Percentiles rank a stretch among this genome's conserved stretches.
These are phyloP conservation scores for Trichogramma dendrolimi DNA, from an alignment of 2,888 invertebrate genomes.

Conservation along the genomic window DNA sequence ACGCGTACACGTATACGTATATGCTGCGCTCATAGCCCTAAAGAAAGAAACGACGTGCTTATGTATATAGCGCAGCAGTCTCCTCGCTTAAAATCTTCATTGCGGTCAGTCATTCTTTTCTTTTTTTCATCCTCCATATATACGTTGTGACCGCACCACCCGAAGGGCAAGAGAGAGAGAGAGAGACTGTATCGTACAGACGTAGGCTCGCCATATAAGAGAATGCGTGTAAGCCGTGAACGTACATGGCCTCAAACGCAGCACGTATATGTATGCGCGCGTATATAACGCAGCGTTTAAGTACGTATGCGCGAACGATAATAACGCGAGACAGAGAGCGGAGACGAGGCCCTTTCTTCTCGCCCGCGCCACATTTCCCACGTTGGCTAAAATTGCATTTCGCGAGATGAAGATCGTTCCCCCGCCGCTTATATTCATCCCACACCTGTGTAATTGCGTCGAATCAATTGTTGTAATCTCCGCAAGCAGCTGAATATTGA, in stretches of 20 bases:
- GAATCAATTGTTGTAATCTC: too few relatives aligned
- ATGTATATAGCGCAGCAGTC: neutral
- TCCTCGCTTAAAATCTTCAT: constrained; percentile 46
- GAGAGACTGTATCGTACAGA: too few relatives aligned
- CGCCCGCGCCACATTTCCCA: constrained; percentile 4
- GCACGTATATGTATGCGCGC: too few relatives aligned
- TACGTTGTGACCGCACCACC: neutral
- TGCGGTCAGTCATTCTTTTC: constrained; percentile 48
- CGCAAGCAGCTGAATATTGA: too few relatives aligned
- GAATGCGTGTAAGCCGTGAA: too few relatives aligned
- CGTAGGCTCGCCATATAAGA: too few relatives aligned
- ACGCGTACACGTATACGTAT: neutral
- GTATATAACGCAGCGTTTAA: too few relatives aligned
- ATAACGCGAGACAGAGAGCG: too few relatives aligned
- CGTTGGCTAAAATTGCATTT: neutral
- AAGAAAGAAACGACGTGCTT: constrained; percentile 14
- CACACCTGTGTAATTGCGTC: neutral
- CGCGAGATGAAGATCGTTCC: constrained; percentile 27
- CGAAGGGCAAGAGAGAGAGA: too few relatives aligned
- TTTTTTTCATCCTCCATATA: constrained; percentile 6
- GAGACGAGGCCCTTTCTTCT: neutral
- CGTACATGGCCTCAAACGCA: too few relatives aligned
- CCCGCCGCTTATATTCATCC: constrained; percentile 9
- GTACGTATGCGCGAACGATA: too few relatives aligned
- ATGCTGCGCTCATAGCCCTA: too few relatives aligned